Evolutionary conservation across 2,797 vertebrate genomes (phyloP), one percentile per base, ranked within the genome.

Genomic region (Sitta carolinensis): DNA sequence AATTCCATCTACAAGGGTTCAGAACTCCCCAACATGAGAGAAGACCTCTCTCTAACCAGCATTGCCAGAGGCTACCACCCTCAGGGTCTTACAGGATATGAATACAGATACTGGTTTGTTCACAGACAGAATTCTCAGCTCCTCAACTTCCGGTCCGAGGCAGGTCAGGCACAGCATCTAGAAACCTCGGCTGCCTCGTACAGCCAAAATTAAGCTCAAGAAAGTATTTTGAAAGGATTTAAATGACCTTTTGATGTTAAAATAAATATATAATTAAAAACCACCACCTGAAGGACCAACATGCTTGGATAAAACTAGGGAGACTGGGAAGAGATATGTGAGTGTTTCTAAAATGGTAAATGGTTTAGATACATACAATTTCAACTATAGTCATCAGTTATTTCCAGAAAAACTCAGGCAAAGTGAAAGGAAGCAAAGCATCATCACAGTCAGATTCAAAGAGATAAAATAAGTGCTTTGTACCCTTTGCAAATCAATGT

Each of bases 291-390:
- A 54, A 61, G 50, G 38, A 92, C 38, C 16, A 90, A 84, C 25
- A 83, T 4, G 3, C 47, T 90, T 62, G n/a, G 75, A 62, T 75
- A 84, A 86, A 90, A 68, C 75, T 36, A 62, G 30, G 12, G 19
- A 87, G 66, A 87, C 1, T 48, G 61, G 13, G n/a, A 87, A 89
- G 47, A 92, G 61, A 92, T 47, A 57, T 18, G 62, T 4, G 69
- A 81, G 22, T 64, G 55, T 75, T 93, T 81, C 52, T 83, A 67
- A 93, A 83, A 72, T 58, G 47, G 90, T 47, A 85, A 93, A 89
- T 81, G 36, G 48, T 45, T 93, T 81, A 61, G 30, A 85, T 75
- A 62, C 62, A 85, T 62, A 80, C 90, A 94, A 93, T 95, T 93
- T 87, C 61, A 93, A 94, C 51, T 79, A 79, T 10, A 43, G 69